Conservation (phyloP, 2,888 invertebrate species). For the Xiphydria camelus region DNA sequence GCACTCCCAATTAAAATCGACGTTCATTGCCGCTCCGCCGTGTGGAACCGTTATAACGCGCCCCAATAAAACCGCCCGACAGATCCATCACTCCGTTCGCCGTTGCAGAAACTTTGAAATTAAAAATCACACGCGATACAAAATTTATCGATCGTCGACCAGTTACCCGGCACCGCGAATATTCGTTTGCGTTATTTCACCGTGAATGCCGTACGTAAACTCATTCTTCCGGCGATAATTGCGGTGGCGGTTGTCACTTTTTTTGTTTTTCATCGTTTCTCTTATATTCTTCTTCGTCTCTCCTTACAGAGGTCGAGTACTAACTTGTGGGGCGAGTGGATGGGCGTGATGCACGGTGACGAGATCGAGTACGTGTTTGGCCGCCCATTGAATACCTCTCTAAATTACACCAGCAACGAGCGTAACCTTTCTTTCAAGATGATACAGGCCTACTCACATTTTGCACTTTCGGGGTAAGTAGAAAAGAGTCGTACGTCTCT, state of each 20-base stretch:
- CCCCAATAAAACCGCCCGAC: no score
- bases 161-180: no score
- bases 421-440: conserved; percentile 86
- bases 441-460: conserved; percentile 90
- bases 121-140: no score
- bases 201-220: conserved; percentile 12
- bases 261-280: background rate
- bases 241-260: background rate
- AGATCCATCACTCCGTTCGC: no score
- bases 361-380: conserved; percentile 98
- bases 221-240: conserved; percentile 2
- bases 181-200: conserved; percentile 17
- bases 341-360: conserved; percentile 98
- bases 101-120: no score
- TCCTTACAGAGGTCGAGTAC: conserved; percentile 82
- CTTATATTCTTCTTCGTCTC: background rate
- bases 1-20: no score
- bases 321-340: conserved; percentile 97
- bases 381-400: conserved; percentile 86
- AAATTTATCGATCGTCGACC: no score
- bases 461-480: conserved; percentile 94
- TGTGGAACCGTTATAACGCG: no score
- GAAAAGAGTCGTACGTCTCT: conserved; percentile 48
- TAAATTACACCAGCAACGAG: conserved; percentile 84
- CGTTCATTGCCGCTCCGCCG: no score